phyloP scores from a whole-genome alignment of 92 coral and sea anemone genomes.

The Palythoa heliodiscus region DNA sequence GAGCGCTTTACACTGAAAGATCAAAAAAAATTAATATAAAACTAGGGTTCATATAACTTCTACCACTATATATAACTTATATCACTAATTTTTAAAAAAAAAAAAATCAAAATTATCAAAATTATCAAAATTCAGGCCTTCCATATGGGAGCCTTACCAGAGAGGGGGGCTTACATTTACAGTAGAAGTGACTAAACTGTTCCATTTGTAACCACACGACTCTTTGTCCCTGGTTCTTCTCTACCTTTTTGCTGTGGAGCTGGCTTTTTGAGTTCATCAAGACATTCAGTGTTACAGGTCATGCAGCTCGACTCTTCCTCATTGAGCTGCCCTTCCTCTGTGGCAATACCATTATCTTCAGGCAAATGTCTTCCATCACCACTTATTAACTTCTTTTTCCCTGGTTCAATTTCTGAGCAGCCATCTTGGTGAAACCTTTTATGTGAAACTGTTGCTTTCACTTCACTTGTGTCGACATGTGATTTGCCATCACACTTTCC shows the following conservation, averaged over 20 bases:
- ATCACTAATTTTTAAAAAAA: too few relatives aligned
- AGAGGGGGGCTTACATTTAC: background rate
- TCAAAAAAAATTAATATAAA: too few relatives aligned
- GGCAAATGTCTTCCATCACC: background rate
- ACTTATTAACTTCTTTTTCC: background rate
- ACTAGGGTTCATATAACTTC: too few relatives aligned
- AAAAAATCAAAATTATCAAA: too few relatives aligned
- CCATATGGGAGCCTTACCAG: too few relatives aligned
- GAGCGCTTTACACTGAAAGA: too few relatives aligned
- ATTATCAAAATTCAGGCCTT: too few relatives aligned
- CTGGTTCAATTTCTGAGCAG: background rate
- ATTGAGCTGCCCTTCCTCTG: background rate
- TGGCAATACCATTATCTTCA: too few relatives aligned
- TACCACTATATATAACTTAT: too few relatives aligned
- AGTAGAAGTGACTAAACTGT: slow-evolving; percentile 17
- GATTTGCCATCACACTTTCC: background rate
- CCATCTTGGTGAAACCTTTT: background rate
- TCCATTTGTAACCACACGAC: slow-evolving; percentile 31
- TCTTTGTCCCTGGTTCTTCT: background rate
- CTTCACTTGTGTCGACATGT: background rate
- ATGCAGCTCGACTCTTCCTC: background rate
- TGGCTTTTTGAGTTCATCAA: background rate
- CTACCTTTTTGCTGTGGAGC: background rate
- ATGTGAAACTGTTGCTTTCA: background rate
- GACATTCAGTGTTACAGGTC: background rate